Evolutionary conservation across 2,113 vertebrate species (phyloP).

Genomic region (Oreochromis tanganicae): DNA sequence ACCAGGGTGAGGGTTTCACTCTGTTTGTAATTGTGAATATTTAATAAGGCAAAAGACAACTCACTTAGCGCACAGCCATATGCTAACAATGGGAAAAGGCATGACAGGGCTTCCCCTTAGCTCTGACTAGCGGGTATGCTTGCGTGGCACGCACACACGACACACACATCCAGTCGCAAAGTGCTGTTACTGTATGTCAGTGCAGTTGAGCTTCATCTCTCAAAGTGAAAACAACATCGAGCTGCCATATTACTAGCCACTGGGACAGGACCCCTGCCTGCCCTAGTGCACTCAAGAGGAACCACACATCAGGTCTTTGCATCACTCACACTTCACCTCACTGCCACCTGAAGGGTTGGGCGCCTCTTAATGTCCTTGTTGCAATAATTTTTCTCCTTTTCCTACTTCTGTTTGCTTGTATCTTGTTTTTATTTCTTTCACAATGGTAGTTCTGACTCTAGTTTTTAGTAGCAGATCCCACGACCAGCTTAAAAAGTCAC

Average conservation of each 20-base stretch:
- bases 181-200: conserved; percentile 10
- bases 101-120: conserved; percentile 23
- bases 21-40: conserved; percentile 72
- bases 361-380: conserved; percentile 2
- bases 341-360: conserved; percentile 8
- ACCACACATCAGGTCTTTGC: conserved; percentile 4
- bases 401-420: not conserved
- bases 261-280: conserved; percentile 46
- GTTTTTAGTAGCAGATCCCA: not conserved
- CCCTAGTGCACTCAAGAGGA: conserved; percentile 28
- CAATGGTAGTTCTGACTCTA: not conserved
- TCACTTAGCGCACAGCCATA: conserved; percentile 60
- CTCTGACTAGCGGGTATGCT: not conserved
- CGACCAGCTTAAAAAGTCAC: not conserved
- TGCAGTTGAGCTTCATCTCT: conserved; percentile 18
- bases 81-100: conserved; percentile 53
- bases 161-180: not conserved
- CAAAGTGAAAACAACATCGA: conserved; percentile 35
- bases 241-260: conserved; percentile 33
- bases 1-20: conserved; percentile 57
- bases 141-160: not conserved
- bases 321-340: conserved; percentile 39
- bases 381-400: not conserved
- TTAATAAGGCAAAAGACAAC: conserved; percentile 62
- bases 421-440: not conserved